These are phyloP conservation scores for Cheirogaleus medius DNA, from an alignment of 2,113 vertebrate species.

Conservation along the genomic window DNA sequence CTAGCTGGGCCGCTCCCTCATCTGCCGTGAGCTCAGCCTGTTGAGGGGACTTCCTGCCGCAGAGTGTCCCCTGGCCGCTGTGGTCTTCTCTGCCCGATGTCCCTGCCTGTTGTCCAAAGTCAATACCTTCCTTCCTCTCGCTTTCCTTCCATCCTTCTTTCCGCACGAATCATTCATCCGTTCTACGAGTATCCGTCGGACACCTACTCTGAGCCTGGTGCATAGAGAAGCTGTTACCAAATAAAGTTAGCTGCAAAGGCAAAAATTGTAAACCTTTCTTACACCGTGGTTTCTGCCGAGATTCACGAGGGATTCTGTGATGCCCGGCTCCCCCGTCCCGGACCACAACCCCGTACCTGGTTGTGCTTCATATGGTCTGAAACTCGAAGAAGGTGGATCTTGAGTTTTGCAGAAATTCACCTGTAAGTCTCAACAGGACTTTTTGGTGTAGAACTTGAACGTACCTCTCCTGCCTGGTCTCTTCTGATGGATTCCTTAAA, in stretches of 20 bases:
- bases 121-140: background rate
- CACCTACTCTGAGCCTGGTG: too few relatives aligned
- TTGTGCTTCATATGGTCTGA: background rate
- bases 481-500: background rate
- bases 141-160: background rate
- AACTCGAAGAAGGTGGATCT: background rate
- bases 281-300: background rate
- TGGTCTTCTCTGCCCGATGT: background rate
- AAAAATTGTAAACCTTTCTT: background rate
- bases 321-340: too few relatives aligned
- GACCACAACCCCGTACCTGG: fast-evolving
- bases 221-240: background rate
- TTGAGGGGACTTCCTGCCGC: background rate
- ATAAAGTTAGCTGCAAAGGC: background rate
- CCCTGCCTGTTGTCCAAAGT: background rate
- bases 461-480: background rate
- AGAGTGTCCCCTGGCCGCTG: background rate
- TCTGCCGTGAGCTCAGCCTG: background rate
- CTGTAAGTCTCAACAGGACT: background rate
- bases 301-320: background rate
- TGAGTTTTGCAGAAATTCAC: background rate
- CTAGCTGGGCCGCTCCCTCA: background rate
- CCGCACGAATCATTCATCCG: background rate
- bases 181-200: fast-evolving
- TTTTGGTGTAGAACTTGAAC: background rate